Base-by-base conservation (phyloP, 2,797 vertebrate genomes). In the Phataginus tetradactyla region DNA sequence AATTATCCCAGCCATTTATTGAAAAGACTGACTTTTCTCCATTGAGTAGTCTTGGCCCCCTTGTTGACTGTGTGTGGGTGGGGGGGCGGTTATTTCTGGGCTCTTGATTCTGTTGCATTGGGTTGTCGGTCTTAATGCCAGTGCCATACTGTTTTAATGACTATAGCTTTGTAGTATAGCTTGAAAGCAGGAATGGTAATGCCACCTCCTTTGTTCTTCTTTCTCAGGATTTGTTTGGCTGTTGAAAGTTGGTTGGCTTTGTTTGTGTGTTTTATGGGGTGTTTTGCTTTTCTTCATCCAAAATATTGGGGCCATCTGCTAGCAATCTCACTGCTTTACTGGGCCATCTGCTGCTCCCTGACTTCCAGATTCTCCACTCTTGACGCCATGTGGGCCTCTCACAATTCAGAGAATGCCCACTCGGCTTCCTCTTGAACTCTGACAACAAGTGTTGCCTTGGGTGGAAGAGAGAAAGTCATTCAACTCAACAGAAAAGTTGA, bases 301-400 rank as follows among this genome's bases (percentile, higher is more conserved):
- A 94, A 94, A 96, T 93, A 83, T 94, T 4, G 0, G 81, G 98
- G 93, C 97, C 98, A 97, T 98, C 98, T 98, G 98, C 97, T 86
- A 87, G 96, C 97, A 78, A 75, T 66, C 95, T 79, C 37, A 1
- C 84, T 96, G 92, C 94, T 92, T 97, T 34, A 45, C 94, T 21
- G 71, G 97, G 96, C 98, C 98, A 97, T 98, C 98, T 98, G 98
- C 96, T 96, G 91, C 92, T 93, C 94, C 37, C 72, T 90, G 59
- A 98, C 97, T 97, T 96, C 75, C 87, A 98, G 91, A 94, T 95
- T 87, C 90, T 94, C 59, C 23, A 6, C 95, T 98, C 89, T 45
- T 17, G 42, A 64, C 0, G 11, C 32, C 21, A 51, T 0, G 1
- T 32, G 51, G 12, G 34, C 94, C 90, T 97, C 92, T 91, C 29